These are phyloP conservation scores for Onychorhynchus coronatus DNA, from an alignment of 2,113 vertebrate species.

Conservation along the genomic window DNA sequence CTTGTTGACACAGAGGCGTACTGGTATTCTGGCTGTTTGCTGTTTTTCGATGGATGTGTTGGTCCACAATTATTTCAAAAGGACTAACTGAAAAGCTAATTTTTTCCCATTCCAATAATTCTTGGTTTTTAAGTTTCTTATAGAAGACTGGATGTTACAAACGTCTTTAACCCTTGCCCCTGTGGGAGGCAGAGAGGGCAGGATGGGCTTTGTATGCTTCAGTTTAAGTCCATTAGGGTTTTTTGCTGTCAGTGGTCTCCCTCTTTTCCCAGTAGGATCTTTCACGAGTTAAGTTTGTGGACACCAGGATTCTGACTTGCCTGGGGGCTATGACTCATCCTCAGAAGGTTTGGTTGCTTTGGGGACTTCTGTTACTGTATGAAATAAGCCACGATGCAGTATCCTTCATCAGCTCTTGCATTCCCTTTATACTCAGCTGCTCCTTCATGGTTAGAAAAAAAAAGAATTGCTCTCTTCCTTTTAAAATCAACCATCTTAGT, in stretches of 20 bases:
- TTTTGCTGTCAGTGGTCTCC: constrained; percentile 51
- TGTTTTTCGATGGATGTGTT: background rate
- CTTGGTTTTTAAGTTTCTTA: background rate
- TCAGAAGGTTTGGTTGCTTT: constrained; percentile 59
- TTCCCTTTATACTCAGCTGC: constrained; percentile 24
- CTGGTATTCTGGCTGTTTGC: background rate
- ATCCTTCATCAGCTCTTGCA: background rate
- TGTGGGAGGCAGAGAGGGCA: background rate
- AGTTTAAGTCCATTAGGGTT: background rate
- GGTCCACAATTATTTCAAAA: background rate
- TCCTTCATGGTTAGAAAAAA: background rate
- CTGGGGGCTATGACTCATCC: constrained; percentile 69
- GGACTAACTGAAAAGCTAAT: background rate
- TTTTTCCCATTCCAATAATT: background rate
- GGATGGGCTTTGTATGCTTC: constrained; percentile 21
- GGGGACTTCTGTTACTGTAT: constrained; percentile 57
- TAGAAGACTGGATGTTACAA: background rate
- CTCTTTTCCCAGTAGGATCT: constrained; percentile 59
- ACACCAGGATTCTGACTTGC: constrained; percentile 42
- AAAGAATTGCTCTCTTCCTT: background rate
- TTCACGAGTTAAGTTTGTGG: constrained; percentile 56
- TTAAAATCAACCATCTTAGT: background rate
- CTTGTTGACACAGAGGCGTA: background rate
- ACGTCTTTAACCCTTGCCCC: background rate
- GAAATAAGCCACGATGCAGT: constrained; percentile 3